These are phyloP conservation scores for Oceanites oceanicus DNA, from an alignment of 2,113 vertebrate species.

Conservation along the genomic window DNA sequence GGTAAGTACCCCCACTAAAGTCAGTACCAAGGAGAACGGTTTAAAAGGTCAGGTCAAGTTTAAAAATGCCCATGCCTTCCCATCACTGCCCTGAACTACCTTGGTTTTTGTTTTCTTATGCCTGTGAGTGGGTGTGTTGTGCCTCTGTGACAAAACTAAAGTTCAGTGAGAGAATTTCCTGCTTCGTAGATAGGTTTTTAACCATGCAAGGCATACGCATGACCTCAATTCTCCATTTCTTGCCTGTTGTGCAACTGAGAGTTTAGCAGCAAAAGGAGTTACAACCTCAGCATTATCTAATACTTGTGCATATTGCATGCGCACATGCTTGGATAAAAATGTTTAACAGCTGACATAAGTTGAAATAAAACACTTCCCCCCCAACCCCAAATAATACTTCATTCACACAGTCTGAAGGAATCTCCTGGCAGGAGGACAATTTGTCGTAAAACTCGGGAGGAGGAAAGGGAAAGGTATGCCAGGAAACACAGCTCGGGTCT, in stretches of 20 bases:
- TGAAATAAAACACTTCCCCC: not conserved
- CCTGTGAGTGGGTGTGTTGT: not conserved
- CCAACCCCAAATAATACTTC: not conserved
- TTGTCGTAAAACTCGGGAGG: not conserved
- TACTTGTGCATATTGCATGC: not conserved
- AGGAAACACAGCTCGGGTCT: not conserved
- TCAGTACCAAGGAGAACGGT: not conserved
- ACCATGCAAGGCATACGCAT: not conserved
- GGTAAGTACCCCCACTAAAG: not conserved
- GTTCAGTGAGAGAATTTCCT: constrained; percentile 21
- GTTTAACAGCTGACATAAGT: constrained; percentile 14
- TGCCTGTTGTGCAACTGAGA: constrained; percentile 25
- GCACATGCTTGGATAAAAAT: not conserved
- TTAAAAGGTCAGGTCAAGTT: not conserved
- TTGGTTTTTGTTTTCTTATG: not conserved
- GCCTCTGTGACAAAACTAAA: not conserved
- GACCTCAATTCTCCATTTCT: constrained; percentile 35
- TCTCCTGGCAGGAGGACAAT: constrained; percentile 5
- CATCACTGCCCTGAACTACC: not conserved
- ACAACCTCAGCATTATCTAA: constrained; percentile 29
- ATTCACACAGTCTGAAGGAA: not conserved
- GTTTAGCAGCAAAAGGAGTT: constrained; percentile 23
- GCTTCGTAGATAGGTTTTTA: not conserved
- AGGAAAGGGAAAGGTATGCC: not conserved
- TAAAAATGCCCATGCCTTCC: not conserved